These are phyloP conservation scores for Ptychochromis oligacanthus DNA, from an alignment of 2,113 vertebrate species.

Conservation along the genomic window DNA sequence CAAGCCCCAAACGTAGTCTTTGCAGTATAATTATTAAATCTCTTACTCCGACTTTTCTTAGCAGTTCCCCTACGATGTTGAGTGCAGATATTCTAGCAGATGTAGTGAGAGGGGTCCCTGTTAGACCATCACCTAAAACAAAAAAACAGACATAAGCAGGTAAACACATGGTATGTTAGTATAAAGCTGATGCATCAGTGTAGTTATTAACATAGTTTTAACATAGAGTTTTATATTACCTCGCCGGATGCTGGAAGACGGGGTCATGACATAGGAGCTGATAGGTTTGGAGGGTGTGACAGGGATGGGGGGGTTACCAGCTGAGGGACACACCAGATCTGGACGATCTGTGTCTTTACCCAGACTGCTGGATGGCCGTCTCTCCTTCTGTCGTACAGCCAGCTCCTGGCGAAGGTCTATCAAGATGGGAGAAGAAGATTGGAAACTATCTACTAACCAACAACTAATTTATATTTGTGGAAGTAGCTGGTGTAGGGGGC, in stretches of 20 bases:
- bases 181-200: background rate
- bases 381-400: constrained; percentile 94
- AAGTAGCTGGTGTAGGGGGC: background rate
- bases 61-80: constrained; percentile 95
- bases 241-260: constrained; percentile 78
- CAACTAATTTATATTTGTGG: background rate
- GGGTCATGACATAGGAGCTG: constrained; percentile 78
- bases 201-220: background rate
- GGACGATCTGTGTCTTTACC: constrained; percentile 77
- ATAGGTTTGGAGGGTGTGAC: constrained; percentile 80
- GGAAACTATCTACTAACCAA: background rate
- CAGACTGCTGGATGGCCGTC: constrained; percentile 75
- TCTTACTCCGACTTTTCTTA: constrained; percentile 97
- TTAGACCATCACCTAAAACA: constrained; percentile 80
- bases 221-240: constrained; percentile 73
- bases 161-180: background rate
- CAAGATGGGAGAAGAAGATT: constrained; percentile 1
- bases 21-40: background rate
- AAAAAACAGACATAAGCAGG: background rate
- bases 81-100: constrained; percentile 96
- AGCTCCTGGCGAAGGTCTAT: constrained; percentile 94
- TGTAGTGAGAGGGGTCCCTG: constrained; percentile 91
- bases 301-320: constrained; percentile 75
- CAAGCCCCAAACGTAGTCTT: background rate
- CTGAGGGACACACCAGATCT: constrained; percentile 80